Evolutionary conservation across 2,113 vertebrate species (phyloP), one percentile per base, ranked within the genome.

Genomic region (Aptenodytes forsteri): DNA sequence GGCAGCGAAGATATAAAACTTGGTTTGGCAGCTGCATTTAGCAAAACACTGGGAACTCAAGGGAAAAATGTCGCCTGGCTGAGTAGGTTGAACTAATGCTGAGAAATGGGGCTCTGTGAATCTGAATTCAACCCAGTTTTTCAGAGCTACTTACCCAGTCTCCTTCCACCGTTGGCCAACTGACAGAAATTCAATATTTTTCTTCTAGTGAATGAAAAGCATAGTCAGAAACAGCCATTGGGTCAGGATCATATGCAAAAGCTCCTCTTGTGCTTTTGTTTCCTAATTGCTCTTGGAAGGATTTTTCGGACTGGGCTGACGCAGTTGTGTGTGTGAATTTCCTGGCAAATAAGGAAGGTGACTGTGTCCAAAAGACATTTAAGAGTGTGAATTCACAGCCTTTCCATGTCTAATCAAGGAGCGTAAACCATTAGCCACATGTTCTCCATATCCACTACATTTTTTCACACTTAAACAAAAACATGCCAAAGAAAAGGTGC

Each of bases 401-500:
- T 98, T 97, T 98, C 98, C 93, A 73, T 95, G 97, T 98, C 98
- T 98, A 98, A 98, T 98, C 95, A 97, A 81, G 97, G 69, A 97
- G 75, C 18, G 6, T 95, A 93, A 97, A 95, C 79, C 92, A 91
- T 98, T 97, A 97, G 97, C 97, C 98, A 98, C 98, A 98, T 75
- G 89, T 94, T 97, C 94, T 97, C 97, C 95, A 96, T 98, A 98
- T 97, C 97, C 98, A 98, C 96, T 89, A 93, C 87, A 95, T 97
- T 97, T 96, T 98, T 98, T 97, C 97, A 97, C 94, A 91, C 97
- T 98, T 95, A 83, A 97, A 96, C 87, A 95, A 95, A 97, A 97
- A 93, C 84, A 96, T 98, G 97, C 97, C 97, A 97, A 88, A 75
- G 87, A 87, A 97, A 95, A 97, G 95, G 97, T 98, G 97, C 97